Evolutionary conservation across 2,888 invertebrate species (phyloP), one percentile per base, ranked within the genome.

Genomic region (Ryuthela nishihirai): DNA sequence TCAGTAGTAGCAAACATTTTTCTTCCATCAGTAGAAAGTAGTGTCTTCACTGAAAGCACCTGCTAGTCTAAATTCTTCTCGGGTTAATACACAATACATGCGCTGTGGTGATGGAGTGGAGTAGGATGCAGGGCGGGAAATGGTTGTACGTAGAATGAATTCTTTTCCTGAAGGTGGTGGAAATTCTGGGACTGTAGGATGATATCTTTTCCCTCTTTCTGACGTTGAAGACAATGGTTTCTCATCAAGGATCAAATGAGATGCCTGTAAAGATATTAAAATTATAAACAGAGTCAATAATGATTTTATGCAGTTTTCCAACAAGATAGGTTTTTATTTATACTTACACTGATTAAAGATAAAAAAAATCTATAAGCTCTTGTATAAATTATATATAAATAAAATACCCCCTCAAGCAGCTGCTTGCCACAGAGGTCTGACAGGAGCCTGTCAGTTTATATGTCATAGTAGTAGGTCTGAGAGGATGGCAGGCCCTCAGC

Each of bases 1-100:
- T n/a, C n/a, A n/a, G n/a, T n/a, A 29, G 32, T 9, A 10, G 32
- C 9, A 12, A 29, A 29, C 9, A 43, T 43, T 26, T 20, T 45
- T 12, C 32, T 36, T 23, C n/a, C n/a, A 25, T 64, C 44, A 64
- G 25, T 56, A 53, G 36, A 87, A 88, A 43, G 82, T 81, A 0
- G 84, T 85, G 70, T 87, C 87, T 67, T 85, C 82, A 0, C 86
- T 82, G 71, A 88, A 88, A n/a, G 87, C 87, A 4, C 87, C 88
- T 50, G 84, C 84, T 41, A 89, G 73, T 64, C 87, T 76, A 69
- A 87, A 82, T 62, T 84, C 82, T 44, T 85, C 82, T 35, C 81
- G 79, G 55, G 80, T 80, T 12, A 88, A 73, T 62, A 85, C 80
- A 12, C 84, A 85, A 65, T 85, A 82, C 74, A 87, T 77, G 67